Base-by-base conservation (phyloP, 2,113 vertebrate genomes). In the Myanophis thanlyinensis region DNA sequence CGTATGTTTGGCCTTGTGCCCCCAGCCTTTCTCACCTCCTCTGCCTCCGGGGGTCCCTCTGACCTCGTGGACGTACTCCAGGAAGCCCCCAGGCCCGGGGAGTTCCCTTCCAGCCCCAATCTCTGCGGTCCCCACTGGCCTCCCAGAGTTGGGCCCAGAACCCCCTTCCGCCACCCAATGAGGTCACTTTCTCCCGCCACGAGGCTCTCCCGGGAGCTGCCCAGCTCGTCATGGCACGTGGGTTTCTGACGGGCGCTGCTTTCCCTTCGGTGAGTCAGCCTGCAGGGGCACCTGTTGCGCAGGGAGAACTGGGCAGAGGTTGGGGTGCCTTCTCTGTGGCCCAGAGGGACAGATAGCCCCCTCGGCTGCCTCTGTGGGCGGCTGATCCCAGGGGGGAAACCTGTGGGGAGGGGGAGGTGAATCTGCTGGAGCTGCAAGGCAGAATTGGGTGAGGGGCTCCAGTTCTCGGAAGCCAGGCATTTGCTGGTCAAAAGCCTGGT, bases 241-340 rank as follows among this genome's bases (percentile, higher is more conserved):
- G 2, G 92, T n/a, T 93, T 94, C 95, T 95, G 93, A 67, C 48
- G 15, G 67, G 89, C 93, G 1, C 92, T 0, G 87, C 95, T 93
- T 93, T 95, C 15, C 73, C 95, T 92, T 1, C 93, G 97, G 97
- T 97, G 96, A 97, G 97, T 97, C 18, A 25, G 13, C 2, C 30
- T 49, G 7, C 12, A 22, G 89, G 52, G 93, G 91, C 87, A 84
- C 59, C 44, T 0, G 15, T 0, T 3, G 56, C 52, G 95, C 93
- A 10, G 0, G 87, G 46, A 13, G 0, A 0, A 59, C 11, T 95
- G 92, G 91, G 92, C 89, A 49, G 88, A 46, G 0, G 91, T 89
- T 48, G 85, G 35, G 0, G 1, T 6, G 27, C 30, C 30, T 87
- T 87, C 49, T n/a, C 67, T 3, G 1, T 18, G n/a, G n/a, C 67